Conservation (phyloP, 1,140 invertebrate genomes). For the Helicoverpa zea region DNA sequence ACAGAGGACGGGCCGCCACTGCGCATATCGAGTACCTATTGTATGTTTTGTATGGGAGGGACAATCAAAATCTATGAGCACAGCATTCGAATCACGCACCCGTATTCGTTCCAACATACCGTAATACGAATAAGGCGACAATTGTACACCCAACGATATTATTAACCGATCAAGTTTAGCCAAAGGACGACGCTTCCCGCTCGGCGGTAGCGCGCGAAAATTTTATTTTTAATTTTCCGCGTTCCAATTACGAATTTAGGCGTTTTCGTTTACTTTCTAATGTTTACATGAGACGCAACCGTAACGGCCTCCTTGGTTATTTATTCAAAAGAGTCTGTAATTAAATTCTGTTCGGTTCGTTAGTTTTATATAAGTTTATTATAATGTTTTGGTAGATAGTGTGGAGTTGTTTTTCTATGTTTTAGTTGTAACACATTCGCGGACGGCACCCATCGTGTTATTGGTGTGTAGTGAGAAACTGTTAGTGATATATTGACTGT, state of each 20-base stretch:
- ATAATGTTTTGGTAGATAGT: slow-evolving; percentile 64
- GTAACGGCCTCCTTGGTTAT: slow-evolving; percentile 52
- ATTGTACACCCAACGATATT: slow-evolving; percentile 72
- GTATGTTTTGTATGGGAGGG: slow-evolving; percentile 71
- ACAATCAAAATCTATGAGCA: slow-evolving; percentile 71
- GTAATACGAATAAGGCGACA: slow-evolving; percentile 81
- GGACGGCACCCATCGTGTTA: slow-evolving; percentile 69
- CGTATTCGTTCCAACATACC: slow-evolving; percentile 84
- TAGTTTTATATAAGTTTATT: slow-evolving; percentile 77
- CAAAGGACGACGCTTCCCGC: slow-evolving; percentile 75
- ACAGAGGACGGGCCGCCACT: slow-evolving; percentile 64
- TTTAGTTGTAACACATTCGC: slow-evolving; percentile 76
- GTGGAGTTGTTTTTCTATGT: slow-evolving; percentile 69
- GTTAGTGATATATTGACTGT: slow-evolving; percentile 61
- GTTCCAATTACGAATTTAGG: slow-evolving; percentile 54
- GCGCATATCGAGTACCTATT: slow-evolving; percentile 78
- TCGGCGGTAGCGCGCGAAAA: slow-evolving; percentile 57
- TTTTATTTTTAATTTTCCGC: slow-evolving; percentile 54
- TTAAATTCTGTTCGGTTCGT: slow-evolving; percentile 73
- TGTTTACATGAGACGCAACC: slow-evolving; percentile 59
- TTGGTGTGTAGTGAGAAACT: slow-evolving; percentile 42
- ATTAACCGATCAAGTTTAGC: slow-evolving; percentile 71
- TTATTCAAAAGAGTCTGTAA: slow-evolving; percentile 59
- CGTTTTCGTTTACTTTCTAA: slow-evolving; percentile 68
- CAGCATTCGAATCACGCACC: slow-evolving; percentile 76